Base-by-base conservation (phyloP, 1,140 invertebrate species). In the Teleogryllus occipitalis region DNA sequence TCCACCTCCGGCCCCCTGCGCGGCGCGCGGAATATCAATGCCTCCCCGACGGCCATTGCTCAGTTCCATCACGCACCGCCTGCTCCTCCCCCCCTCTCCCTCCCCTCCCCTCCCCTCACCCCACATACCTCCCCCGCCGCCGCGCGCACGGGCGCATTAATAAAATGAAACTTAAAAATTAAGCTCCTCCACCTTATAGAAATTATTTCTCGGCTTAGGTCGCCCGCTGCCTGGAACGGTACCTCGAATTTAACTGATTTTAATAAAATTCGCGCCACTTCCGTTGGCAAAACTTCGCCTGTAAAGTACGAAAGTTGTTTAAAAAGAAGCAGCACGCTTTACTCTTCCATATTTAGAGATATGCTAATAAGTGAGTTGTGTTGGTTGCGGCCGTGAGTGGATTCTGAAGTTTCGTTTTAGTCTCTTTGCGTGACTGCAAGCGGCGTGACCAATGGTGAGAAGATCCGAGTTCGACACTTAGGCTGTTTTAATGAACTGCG, bases 161-260 rank as follows among this genome's bases (percentile, higher is more conserved):
- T 65, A 65, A 65, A 65, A 65, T 65, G 54, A 65, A 65, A 65
- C 54, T 65, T 65, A 65, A 65, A 65, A 65, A 65, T 65, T 65
- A 65, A 65, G 54, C 54, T 65, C 10, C 54, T 18, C 10, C 18
- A 18, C 54, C 54, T 65, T 65, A 65, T 65, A 65, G 54, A 65
- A 54, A 65, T 65, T 65, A 65, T 18, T 65, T 65, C 54, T 65
- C 18, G 54, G 54, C 54, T 65, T 65, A 65, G 54, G 54, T 7
- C 2, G 18, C 54, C 54, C 54, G 54, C 54, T 18, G 18, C 10
- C 54, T 65, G 54, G 54, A 65, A 65, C 54, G 18, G 10, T 18
- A 65, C 18, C 54, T 65, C 18, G 0, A 65, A 65, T 65, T 65
- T 65, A 65, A 65, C 54, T 65, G 54, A 65, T 65, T 65, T 65